Evolutionary conservation across 37 sponge, comb jelly and placozoan species (phyloP).

Genomic region (Beroe forskalii): DNA sequence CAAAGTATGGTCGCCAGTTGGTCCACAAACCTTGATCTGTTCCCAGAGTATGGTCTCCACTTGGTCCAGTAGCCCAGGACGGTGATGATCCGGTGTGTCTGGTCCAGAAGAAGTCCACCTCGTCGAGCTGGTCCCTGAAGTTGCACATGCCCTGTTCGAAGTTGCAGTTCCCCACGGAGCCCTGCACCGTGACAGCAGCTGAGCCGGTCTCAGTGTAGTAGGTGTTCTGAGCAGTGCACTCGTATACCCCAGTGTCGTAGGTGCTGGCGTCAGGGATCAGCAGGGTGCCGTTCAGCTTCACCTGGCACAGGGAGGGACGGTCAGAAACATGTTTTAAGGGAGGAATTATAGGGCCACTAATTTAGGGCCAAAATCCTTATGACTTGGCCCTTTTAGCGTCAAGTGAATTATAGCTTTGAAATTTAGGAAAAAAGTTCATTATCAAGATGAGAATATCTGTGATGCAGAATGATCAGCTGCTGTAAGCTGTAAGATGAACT

Average conservation of each 20-base stretch:
- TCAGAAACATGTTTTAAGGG: no score
- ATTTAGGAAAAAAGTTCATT: no score
- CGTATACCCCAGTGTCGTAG: constrained; percentile 29
- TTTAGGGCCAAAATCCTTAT: no score
- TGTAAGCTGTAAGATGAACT: no score
- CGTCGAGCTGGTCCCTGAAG: constrained; percentile 52
- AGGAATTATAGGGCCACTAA: no score
- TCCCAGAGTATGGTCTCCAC: constrained; percentile 60
- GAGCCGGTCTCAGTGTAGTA: constrained; percentile 25
- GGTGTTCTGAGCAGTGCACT: neutral
- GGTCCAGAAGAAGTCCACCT: constrained; percentile 66
- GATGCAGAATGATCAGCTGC: no score
- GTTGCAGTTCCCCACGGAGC: constrained; percentile 50
- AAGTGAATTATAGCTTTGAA: no score
- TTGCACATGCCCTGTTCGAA: constrained; percentile 61
- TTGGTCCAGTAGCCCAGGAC: constrained; percentile 61
- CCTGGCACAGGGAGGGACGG: neutral
- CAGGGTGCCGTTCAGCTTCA: constrained; percentile 48
- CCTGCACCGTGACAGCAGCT: constrained; percentile 26
- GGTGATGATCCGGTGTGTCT: constrained; percentile 21
- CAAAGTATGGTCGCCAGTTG: no score
- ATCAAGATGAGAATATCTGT: no score
- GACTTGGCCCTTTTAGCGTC: no score
- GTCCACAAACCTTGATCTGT: neutral
- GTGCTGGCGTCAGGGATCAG: constrained; percentile 50